phyloP scores from a whole-genome alignment of 2,888 invertebrate genomes.

The Ectropis crepuscularia region DNA sequence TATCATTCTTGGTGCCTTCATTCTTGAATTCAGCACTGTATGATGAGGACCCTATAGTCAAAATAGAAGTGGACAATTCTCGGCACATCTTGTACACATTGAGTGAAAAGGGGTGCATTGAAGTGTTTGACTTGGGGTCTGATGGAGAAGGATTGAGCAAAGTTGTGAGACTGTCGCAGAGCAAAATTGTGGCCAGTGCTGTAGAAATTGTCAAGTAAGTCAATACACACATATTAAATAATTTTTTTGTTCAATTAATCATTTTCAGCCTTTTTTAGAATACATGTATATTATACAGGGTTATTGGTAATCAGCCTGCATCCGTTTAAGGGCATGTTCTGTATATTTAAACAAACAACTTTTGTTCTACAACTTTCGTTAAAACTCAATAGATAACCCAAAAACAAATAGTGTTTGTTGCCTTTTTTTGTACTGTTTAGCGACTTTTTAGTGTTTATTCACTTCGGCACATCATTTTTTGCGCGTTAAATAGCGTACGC shows the following conservation, averaged over 20 bases:
- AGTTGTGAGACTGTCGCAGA: conserved; percentile 90
- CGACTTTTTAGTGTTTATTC: no score
- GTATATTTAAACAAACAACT: no score
- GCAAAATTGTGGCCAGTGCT: conserved; percentile 90
- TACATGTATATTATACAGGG: no score
- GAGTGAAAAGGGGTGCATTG: conserved; percentile 94
- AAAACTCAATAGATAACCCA: no score
- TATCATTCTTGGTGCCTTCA: conserved; percentile 95
- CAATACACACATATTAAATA: not conserved
- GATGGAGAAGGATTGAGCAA: conserved; percentile 89
- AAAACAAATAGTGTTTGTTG: no score
- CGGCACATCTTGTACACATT: conserved; percentile 95
- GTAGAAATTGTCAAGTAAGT: conserved; percentile 92
- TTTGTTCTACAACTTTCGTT: no score
- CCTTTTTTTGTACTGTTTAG: no score
- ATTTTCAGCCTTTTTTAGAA: conserved; percentile 5
- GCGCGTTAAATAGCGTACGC: no score
- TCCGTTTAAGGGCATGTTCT: no score
- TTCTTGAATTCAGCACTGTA: conserved; percentile 94
- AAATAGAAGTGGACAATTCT: conserved; percentile 95
- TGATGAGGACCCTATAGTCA: conserved; percentile 95
- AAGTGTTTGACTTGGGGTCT: conserved; percentile 95
- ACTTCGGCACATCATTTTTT: no score
- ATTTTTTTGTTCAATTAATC: not conserved
- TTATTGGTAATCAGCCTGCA: no score